Percentiles rank a stretch among this genome's conserved stretches.
phyloP scores from a whole-genome alignment of 2,797 vertebrate genomes.

The Crocodylus rhombifer region DNA sequence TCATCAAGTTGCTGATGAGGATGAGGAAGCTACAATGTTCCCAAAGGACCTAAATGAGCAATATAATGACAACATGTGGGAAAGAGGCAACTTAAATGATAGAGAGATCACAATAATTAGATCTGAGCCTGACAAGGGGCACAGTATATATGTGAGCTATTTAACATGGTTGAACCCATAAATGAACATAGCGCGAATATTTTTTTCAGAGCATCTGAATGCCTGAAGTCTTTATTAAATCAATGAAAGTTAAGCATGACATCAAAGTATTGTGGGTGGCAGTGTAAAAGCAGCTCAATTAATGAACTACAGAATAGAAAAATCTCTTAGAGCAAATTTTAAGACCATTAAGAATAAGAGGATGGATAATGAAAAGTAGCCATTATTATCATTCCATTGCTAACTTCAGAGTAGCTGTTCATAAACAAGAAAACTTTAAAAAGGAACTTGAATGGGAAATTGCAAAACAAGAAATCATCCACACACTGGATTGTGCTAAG shows the following conservation, averaged over 20 bases:
- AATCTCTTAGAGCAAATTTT: not conserved
- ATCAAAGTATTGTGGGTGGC: not conserved
- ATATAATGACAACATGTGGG: constrained; percentile 35
- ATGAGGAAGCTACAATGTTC: constrained; percentile 27
- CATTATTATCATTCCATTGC: no score
- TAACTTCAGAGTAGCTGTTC: no score
- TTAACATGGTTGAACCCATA: not conserved
- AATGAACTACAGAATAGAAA: not conserved
- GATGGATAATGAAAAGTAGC: not conserved
- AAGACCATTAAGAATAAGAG: not conserved
- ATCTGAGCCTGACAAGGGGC: constrained; percentile 12
- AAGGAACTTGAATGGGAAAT: not conserved
- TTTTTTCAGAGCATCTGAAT: not conserved
- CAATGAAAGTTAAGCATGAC: not conserved
- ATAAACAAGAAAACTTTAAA: not conserved
- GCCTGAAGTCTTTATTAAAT: not conserved
- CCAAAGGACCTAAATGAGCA: constrained; percentile 18
- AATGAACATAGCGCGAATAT: not conserved
- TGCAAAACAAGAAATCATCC: no score
- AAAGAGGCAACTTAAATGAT: constrained; percentile 12
- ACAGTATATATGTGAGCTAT: not conserved
- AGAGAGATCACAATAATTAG: constrained; percentile 46
- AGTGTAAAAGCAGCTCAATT: constrained; percentile 1
- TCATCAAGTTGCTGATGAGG: constrained; percentile 54
- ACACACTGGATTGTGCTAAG: no score